Percentiles rank a stretch among this genome's conserved stretches.
These are phyloP conservation scores for Ylistrum balloti DNA, from an alignment of 1,140 invertebrate genomes.

Conservation along the genomic window DNA sequence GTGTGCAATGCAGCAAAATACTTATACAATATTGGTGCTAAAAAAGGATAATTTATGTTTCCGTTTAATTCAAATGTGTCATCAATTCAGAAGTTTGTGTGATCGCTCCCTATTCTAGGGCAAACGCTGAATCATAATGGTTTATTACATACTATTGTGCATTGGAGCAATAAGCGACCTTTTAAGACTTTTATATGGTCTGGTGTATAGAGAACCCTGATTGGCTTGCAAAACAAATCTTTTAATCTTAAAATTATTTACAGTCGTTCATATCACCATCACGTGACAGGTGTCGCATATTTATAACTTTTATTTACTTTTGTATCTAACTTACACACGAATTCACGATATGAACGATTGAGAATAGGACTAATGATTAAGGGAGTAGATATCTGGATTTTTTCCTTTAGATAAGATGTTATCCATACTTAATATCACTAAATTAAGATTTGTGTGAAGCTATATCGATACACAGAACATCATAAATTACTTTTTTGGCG, in stretches of 20 bases:
- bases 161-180: not conserved
- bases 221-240: not conserved
- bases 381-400: too few relatives aligned
- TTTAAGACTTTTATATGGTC: not conserved
- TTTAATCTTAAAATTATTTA: not conserved
- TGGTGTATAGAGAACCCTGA: not conserved
- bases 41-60: not conserved
- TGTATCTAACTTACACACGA: not conserved
- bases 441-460: too few relatives aligned
- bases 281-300: not conserved
- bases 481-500: too few relatives aligned
- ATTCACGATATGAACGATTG: not conserved
- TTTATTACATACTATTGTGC: not conserved
- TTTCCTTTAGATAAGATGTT: too few relatives aligned
- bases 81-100: not conserved
- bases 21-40: not conserved
- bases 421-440: too few relatives aligned
- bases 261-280: not conserved
- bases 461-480: too few relatives aligned
- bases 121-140: not conserved
- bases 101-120: not conserved
- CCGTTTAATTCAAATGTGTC: not conserved
- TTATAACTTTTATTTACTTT: not conserved
- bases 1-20: not conserved
- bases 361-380: too few relatives aligned